Base-by-base conservation (phyloP, 2,888 invertebrate species). In the Agriopis aurantiaria region DNA sequence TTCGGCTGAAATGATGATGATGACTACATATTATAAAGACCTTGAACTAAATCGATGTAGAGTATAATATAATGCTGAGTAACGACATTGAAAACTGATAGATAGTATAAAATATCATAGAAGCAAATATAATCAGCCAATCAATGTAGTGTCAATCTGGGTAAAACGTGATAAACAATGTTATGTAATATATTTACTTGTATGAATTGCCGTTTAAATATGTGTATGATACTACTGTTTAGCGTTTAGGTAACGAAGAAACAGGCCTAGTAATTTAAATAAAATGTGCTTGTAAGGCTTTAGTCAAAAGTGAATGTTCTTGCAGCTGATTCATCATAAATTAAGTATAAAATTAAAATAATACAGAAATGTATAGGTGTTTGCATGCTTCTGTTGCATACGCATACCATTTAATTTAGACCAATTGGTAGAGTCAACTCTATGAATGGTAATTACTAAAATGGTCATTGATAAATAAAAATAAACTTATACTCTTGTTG, bases 381-480 rank as follows among this genome's bases (percentile, higher is more conserved):
- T 74, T 75, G 76, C 80, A 76, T 67, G 65, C 45, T 56, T 69
- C 53, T 70, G 75, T 71, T 78, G 79, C 75, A 71, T 57, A 79
- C 82, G 81, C 85, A 85, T 86, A 74, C 84, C 83, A 77, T 78
- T 79, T 84, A 88, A 88, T 88, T 89, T 78, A 85, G 84, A 83
- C 80, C 88, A 89, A 88, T 88, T 85, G 84, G 82, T 75, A 77
- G 76, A 74, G 75, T 76, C 80, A 76, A 73, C 17, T 76, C 76
- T 78, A 80, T 79, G 69, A 5, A 80, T 71, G 68, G 76, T 75
- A 72, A 75, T 77, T 79, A 78, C 60, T 75, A 48, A 23, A 23
- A 65, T 59, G 40, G 51, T 51, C 45, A 51, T 49, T 59, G 17
- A 4, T 55, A 45, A 23, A 53, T 64, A 8, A 49, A 64, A 49